Conservation (phyloP, 2,888 invertebrate genomes). For the Petrolisthes cinctipes region DNA sequence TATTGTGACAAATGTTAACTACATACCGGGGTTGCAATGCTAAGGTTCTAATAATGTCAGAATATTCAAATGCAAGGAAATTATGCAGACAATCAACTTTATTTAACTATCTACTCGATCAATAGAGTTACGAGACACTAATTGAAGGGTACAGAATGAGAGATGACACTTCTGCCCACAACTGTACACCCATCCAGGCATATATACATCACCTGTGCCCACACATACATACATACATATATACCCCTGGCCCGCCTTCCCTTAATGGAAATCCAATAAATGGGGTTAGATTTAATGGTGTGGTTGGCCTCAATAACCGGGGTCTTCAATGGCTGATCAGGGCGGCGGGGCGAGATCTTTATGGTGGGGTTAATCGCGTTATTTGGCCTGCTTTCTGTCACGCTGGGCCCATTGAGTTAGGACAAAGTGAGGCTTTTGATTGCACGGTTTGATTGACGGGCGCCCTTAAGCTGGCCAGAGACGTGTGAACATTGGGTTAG, state of each 20-base stretch:
- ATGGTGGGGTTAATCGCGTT: conserved; percentile 50
- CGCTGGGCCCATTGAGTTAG: conserved; percentile 48
- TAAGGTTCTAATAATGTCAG: no score
- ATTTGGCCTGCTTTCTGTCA: conserved; percentile 51
- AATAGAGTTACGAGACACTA: no score
- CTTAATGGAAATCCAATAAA: conserved; percentile 51
- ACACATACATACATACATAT: neutral
- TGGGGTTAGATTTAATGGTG: conserved; percentile 55
- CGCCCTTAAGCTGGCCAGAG: conserved; percentile 43
- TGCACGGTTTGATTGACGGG: conserved; percentile 56
- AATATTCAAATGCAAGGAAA: no score
- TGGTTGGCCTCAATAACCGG: conserved; percentile 48
- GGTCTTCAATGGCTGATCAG: conserved; percentile 41
- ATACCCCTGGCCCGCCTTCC: neutral
- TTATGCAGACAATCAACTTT: no score
- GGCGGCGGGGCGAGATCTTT: conserved; percentile 44
- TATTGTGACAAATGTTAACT: no score
- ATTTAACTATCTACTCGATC: no score
- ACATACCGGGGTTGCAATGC: no score
- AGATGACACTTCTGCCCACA: neutral
- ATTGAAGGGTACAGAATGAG: no score
- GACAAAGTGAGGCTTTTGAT: conserved; percentile 58
- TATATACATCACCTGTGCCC: neutral
- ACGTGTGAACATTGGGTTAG: conserved; percentile 57
- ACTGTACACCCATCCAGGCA: neutral